Conservation (phyloP, 2,888 invertebrate species). For the Watsonalla binaria region DNA sequence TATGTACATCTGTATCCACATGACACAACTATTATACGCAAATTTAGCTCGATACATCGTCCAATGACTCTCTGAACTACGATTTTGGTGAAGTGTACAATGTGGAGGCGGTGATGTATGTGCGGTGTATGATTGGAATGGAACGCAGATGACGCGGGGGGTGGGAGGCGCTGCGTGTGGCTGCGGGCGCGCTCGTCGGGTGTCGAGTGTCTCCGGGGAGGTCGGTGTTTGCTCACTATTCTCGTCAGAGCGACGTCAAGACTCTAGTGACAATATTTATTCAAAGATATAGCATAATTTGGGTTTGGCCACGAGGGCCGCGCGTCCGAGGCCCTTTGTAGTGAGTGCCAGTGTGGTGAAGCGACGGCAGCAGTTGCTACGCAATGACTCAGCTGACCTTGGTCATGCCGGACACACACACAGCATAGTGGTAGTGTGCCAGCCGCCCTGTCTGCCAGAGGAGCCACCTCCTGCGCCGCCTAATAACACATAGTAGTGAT, state of each 20-base stretch:
- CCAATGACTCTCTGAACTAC: background rate
- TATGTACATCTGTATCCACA: slow-evolving; percentile 25
- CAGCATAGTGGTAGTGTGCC: too few relatives aligned
- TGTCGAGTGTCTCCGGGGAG: slow-evolving; percentile 42
- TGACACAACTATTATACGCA: slow-evolving; percentile 1
- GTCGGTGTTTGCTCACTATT: slow-evolving; percentile 33
- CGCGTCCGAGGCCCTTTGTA: background rate
- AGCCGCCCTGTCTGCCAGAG: too few relatives aligned
- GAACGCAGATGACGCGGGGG: background rate
- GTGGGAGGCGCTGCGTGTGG: slow-evolving; percentile 23
- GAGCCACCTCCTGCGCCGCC: too few relatives aligned
- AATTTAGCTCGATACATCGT: background rate
- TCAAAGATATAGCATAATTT: slow-evolving; percentile 23
- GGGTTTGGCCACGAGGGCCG: slow-evolving; percentile 6
- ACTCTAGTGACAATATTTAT: slow-evolving; percentile 35
- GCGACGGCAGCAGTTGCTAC: too few relatives aligned
- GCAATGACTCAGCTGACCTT: too few relatives aligned
- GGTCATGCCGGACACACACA: too few relatives aligned
- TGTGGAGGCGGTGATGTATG: slow-evolving; percentile 9
- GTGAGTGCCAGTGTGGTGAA: slow-evolving; percentile 1
- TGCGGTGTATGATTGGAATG: background rate
- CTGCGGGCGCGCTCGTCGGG: slow-evolving; percentile 27
- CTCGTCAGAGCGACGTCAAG: slow-evolving; percentile 20
- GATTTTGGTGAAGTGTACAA: background rate
- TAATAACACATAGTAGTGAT: too few relatives aligned